Percentiles rank a stretch among this genome's conserved stretches.
Conservation (phyloP, 2,888 invertebrate genomes). For the Xanthia togata region DNA sequence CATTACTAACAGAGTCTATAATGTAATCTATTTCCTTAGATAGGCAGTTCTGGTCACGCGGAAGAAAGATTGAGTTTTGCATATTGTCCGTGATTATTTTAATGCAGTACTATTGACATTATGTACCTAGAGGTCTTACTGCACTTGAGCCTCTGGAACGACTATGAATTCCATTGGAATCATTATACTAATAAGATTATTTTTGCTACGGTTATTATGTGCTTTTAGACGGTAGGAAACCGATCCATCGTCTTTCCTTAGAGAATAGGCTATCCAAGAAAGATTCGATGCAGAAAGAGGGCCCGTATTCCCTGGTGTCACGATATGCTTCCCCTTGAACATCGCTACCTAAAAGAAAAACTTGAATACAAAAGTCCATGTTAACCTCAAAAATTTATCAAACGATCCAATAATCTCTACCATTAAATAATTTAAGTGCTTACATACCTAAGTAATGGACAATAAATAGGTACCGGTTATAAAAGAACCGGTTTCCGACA, state of each 20-base stretch:
- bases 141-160: not conserved
- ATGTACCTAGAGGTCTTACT: not conserved
- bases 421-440: slow-evolving; percentile 15
- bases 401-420: slow-evolving; percentile 5
- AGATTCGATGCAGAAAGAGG: not conserved
- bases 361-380: not conserved
- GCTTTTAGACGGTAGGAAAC: not conserved
- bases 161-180: not conserved
- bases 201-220: not conserved
- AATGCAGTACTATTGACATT: not conserved
- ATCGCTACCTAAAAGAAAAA: not conserved
- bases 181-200: not conserved
- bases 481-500: slow-evolving; percentile 46
- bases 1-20: not conserved
- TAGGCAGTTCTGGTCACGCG: not conserved
- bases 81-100: slow-evolving; percentile 6
- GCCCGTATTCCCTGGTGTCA: not conserved
- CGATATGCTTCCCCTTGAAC: not conserved
- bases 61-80: not conserved
- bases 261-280: not conserved
- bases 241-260: not conserved
- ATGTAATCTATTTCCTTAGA: slow-evolving; percentile 13
- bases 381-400: not conserved
- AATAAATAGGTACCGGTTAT: slow-evolving; percentile 10
- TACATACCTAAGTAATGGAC: slow-evolving; percentile 39